A percentile compares a stretch with the other conserved stretches of the same genome.
Evolutionary conservation across 2,797 vertebrate species (phyloP).

Genomic region (Epinephelus malabaricus): DNA sequence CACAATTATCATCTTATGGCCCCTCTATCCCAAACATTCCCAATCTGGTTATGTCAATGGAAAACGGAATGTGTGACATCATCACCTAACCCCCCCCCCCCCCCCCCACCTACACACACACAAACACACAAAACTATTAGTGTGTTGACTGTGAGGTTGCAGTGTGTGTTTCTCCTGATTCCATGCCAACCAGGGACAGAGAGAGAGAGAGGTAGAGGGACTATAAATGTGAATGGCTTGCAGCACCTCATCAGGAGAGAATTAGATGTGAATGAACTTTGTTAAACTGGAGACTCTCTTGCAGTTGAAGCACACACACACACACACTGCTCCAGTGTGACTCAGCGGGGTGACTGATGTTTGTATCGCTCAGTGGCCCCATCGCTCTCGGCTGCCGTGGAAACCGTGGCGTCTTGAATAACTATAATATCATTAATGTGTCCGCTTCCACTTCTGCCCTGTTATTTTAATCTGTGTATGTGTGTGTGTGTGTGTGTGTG

Average conservation of each 20-base stretch:
- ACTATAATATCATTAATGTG: conserved; percentile 82
- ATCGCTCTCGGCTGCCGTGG: conserved; percentile 67
- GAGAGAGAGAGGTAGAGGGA: conserved; percentile 33
- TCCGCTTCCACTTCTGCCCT: conserved; percentile 80
- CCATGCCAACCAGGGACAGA: conserved; percentile 67
- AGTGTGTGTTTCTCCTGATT: conserved; percentile 66
- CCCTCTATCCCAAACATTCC: conserved; percentile 75
- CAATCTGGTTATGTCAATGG: conserved; percentile 80
- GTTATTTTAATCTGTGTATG: conserved; percentile 76
- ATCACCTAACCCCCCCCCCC: conserved; percentile 63
- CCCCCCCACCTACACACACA: conserved; percentile 43
- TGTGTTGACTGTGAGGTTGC: conserved; percentile 59
- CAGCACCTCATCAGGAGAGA: conserved; percentile 59
- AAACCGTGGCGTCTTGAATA: conserved; percentile 76
- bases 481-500: conserved; percentile 30
- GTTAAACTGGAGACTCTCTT: conserved; percentile 49
- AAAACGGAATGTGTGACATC: conserved; percentile 84
- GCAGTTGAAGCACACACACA: conserved; percentile 26
- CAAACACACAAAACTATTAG: conserved; percentile 63
- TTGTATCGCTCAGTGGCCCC: conserved; percentile 75
- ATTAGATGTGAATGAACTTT: conserved; percentile 61
- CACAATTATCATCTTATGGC: conserved; percentile 77
- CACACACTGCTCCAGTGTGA: conserved; percentile 67
- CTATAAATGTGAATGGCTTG: conserved; percentile 38
- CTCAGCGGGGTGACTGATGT: conserved; percentile 78